Evolutionary conservation across 2,888 invertebrate genomes (phyloP).

Genomic region (Coenonympha glycerion): DNA sequence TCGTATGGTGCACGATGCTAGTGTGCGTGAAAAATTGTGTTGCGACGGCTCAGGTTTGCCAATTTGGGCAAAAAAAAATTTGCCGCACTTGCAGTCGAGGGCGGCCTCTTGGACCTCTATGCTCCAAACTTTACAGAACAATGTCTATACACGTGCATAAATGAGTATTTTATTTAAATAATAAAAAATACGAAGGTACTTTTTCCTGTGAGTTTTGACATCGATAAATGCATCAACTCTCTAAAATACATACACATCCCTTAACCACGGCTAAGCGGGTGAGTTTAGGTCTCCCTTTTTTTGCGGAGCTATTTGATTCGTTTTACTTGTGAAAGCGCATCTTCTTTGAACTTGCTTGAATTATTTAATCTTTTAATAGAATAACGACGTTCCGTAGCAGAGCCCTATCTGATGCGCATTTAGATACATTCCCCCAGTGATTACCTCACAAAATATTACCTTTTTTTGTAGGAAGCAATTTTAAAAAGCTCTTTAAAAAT

Average conservation of each 20-base stretch:
- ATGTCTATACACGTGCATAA: too few relatives aligned
- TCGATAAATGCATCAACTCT: not conserved
- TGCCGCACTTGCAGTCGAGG: too few relatives aligned
- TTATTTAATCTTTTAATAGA: constrained; percentile 75
- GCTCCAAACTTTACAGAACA: too few relatives aligned
- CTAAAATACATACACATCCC: constrained; percentile 11
- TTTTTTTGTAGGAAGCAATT: not conserved
- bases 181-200: too few relatives aligned
- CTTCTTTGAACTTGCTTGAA: constrained; percentile 70
- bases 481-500: not conserved
- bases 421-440: constrained; percentile 39
- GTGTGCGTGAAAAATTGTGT: too few relatives aligned
- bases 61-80: too few relatives aligned
- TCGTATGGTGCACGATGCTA: too few relatives aligned
- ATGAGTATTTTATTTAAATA: too few relatives aligned
- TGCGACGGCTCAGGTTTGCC: too few relatives aligned
- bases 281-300: constrained; percentile 49
- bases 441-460: constrained; percentile 57
- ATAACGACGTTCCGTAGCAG: constrained; percentile 56
- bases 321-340: constrained; percentile 69
- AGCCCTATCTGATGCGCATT: constrained; percentile 57
- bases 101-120: too few relatives aligned
- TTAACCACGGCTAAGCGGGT: constrained; percentile 43
- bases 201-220: too few relatives aligned
- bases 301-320: constrained; percentile 61